phyloP scores from a whole-genome alignment of 2,113 vertebrate genomes.

The Anolis carolinensis region DNA sequence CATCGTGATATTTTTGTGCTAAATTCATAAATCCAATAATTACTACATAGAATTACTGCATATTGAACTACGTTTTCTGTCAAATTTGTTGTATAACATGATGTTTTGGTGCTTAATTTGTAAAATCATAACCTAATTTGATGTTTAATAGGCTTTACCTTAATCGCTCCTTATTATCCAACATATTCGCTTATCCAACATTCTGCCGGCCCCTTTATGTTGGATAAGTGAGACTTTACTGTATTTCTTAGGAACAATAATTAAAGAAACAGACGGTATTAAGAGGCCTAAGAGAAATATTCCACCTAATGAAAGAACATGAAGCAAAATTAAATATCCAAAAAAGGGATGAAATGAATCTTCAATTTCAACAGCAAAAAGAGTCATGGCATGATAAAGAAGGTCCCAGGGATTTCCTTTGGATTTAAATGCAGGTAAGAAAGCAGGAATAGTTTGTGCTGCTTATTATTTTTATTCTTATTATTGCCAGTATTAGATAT shows the following conservation, averaged over 20 bases:
- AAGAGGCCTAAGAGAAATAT: slow-evolving; percentile 26
- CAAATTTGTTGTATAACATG: no score
- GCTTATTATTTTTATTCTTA: neutral
- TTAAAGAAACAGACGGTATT: slow-evolving; percentile 17
- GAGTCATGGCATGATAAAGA: neutral
- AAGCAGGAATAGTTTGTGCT: neutral
- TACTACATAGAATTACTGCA: no score
- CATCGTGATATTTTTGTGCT: no score
- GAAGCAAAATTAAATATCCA: slow-evolving; percentile 21
- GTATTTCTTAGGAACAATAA: slow-evolving; percentile 8
- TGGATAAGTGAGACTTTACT: no score
- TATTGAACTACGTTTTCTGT: no score
- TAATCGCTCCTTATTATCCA: no score
- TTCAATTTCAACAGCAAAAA: slow-evolving; percentile 6
- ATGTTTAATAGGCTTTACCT: no score
- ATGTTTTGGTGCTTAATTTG: no score
- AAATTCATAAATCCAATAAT: no score
- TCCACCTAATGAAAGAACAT: slow-evolving; percentile 30
- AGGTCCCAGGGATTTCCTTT: neutral
- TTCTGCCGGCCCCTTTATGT: no score
- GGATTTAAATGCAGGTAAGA: neutral
- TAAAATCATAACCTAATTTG: no score
- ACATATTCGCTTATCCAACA: no score
- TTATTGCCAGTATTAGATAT: neutral
- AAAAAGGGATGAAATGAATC: slow-evolving; percentile 10